Evolutionary conservation across 2,888 invertebrate species (phyloP), one percentile per base, ranked within the genome.

Genomic region (Drosophila neonasuta): DNA sequence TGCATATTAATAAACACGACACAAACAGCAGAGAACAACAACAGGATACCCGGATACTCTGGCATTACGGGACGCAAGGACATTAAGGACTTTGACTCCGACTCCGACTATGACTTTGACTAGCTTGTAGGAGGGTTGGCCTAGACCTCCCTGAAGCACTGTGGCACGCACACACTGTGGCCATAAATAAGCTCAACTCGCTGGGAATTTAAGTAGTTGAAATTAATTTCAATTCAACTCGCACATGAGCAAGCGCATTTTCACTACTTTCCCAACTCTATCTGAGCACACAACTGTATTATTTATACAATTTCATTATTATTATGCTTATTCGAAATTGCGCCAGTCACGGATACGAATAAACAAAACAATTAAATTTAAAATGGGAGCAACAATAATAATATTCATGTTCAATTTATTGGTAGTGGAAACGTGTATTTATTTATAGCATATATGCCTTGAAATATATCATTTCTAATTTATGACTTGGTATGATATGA

Each of bases 1-100:
- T 71, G 84, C 87, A 87, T 83, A 87, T 86, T 87, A 87, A 83
- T 80, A 77, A 87, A 65, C 62, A 75, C 61, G 58, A 46, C 56
- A 62, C 54, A 51, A 36, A 36, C 36, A 36, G 36, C 57, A 29
- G 17, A 41, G 39, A 13, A 42, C n/a, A 41, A 11, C 60, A 48
- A 36, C 36, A 36, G 36, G 36, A 36, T 36, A 36, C 36, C 51
- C 29, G 39, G 63, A 58, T 42, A 58, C 60, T 60, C 64, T 52
- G 20, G n/a, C 9, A 51, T n/a, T 30, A 11, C 15, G 56, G 17
- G 57, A 67, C 51, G 55, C 62, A 66, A 48, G 32, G 58, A 70
- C 56, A 49, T 32, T 46, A 59, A 62, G 63, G 44, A 46, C 58
- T 51, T 29, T 4, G 34, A 32, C 58, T 51, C 36, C 6, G 34